Conservation (phyloP, 1,140 invertebrate genomes). For the Cepaea nemoralis region DNA sequence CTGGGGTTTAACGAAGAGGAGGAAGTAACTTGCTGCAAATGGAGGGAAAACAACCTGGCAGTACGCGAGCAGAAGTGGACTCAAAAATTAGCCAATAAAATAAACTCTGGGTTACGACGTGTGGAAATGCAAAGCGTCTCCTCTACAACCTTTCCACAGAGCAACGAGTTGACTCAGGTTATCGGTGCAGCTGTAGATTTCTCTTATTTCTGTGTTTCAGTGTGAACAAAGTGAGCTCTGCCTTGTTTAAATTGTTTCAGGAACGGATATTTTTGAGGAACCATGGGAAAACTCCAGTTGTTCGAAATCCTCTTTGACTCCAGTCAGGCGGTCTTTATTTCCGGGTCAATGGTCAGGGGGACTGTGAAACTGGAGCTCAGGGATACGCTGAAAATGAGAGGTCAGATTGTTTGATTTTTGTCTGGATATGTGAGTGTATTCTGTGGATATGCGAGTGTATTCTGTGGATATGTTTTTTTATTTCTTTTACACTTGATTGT, state of each 20-base stretch:
- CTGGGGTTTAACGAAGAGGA: not conserved
- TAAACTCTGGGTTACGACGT: not conserved
- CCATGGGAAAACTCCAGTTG: constrained; percentile 48
- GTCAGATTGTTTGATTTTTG: constrained; percentile 31
- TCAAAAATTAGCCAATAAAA: not conserved
- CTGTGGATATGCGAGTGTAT: not conserved
- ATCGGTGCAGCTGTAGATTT: not conserved
- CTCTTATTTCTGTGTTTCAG: not conserved
- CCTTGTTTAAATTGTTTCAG: too few species aligned
- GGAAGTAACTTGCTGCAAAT: not conserved
- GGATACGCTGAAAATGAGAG: constrained; percentile 57
- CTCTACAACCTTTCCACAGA: not conserved
- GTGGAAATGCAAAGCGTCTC: not conserved
- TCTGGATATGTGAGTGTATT: not conserved
- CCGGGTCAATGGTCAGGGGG: constrained; percentile 45
- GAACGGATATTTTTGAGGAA: not conserved
- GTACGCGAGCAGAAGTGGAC: not conserved
- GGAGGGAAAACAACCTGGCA: not conserved
- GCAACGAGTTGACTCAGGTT: not conserved
- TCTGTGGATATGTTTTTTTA: too few species aligned
- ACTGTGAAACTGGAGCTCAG: constrained; percentile 46
- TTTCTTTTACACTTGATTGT: too few species aligned
- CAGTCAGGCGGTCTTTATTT: constrained; percentile 42
- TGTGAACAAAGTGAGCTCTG: not conserved
- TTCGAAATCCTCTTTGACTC: constrained; percentile 46